Evolutionary conservation across 1,140 invertebrate species (phyloP), one percentile per base, ranked within the genome.

Genomic region (Tetramorium alpestre): DNA sequence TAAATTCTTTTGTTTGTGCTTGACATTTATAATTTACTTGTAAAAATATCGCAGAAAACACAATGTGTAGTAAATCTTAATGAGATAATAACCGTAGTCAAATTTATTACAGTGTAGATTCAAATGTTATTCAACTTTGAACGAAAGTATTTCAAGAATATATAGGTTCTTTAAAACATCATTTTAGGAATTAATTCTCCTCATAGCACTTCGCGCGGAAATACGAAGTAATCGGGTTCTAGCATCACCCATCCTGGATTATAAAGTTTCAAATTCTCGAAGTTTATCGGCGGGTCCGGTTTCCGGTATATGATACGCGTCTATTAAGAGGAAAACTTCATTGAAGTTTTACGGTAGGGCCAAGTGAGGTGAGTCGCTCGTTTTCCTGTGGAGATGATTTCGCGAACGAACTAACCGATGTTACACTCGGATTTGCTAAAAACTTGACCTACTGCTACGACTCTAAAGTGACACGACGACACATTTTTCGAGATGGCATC

Each of bases 201-300:
- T 56, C n/a, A 13, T 11, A 38, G 18, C 33, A 69, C 22, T 22
- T 60, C 49, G 4, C 3, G 25, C 28, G n/a, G 22, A 75, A 58
- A 72, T 72, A 44, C 16, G 4, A 80, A 84, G 69, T 60, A 84
- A 84, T 60, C 54, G 5, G 16, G 25, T 75, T 84, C 54, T 38
- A 84, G 54, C 41, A 84, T 70, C 25, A 38, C 11, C 41, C 8
- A 58, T 51, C 13, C 11, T 22, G 44, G 54, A 84, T 84, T 73
- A 84, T 75, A 73, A 75, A 84, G 69, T 84, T 84, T 75, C 54
- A 84, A 62, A 84, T 84, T 84, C 28, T 70, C 56, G 3, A 75
- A 84, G 80, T 84, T 84, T 84, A 84, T 84, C 54, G 25, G 44
- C 69, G 28, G 51, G 18, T 58, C 67, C 67, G 25, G 51, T 72